Conservation (phyloP, 2,888 invertebrate genomes). For the Ochlodes sylvanus region DNA sequence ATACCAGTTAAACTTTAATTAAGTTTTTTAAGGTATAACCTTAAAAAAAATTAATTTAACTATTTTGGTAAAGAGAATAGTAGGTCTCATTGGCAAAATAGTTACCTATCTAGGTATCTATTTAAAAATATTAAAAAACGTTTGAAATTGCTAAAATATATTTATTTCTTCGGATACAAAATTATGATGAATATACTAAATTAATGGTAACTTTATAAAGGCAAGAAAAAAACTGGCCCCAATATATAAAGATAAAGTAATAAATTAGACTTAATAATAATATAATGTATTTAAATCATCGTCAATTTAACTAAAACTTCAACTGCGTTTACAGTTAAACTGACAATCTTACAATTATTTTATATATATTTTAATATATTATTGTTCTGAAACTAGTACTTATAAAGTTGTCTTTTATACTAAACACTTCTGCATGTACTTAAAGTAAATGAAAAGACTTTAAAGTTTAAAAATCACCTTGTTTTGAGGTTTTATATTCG, state of each 20-base stretch:
- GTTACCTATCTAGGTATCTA: too few species aligned
- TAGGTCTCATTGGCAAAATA: too few species aligned
- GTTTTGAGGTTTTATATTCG: too few species aligned
- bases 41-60: too few species aligned
- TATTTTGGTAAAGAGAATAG: too few species aligned
- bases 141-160: slow-evolving; percentile 20
- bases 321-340: slow-evolving; percentile 65
- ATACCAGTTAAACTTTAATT: too few species aligned
- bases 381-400: too few species aligned
- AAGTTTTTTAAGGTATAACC: too few species aligned
- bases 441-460: too few species aligned
- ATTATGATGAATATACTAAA: slow-evolving; percentile 22
- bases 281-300: slow-evolving; percentile 53
- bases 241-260: background rate
- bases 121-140: slow-evolving; percentile 15
- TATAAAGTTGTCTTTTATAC: too few species aligned
- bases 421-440: too few species aligned
- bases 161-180: slow-evolving; percentile 23
- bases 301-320: slow-evolving; percentile 74
- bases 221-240: slow-evolving; percentile 3
- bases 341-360: slow-evolving; percentile 62
- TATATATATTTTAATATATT: background rate
- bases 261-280: slow-evolving; percentile 36
- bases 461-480: too few species aligned
- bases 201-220: slow-evolving; percentile 18